phyloP scores from a whole-genome alignment of 2,797 vertebrate genomes.

The Poeciliopsis gracilis region DNA sequence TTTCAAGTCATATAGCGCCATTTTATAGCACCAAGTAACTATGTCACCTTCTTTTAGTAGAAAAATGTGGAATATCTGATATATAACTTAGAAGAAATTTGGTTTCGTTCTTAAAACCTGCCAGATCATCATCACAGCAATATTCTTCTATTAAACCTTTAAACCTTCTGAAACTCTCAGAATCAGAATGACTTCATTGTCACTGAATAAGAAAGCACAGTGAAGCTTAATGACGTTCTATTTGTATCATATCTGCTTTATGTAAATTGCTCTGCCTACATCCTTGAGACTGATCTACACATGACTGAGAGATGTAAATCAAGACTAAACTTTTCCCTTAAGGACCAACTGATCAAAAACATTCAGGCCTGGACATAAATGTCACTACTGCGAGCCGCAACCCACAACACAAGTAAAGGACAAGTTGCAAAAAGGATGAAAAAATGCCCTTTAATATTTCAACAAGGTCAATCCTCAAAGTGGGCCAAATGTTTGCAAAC shows the following conservation, averaged over 20 bases:
- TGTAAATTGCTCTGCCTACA: background rate
- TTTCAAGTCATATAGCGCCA: too few species aligned
- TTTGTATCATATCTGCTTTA: background rate
- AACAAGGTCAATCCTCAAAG: conserved; percentile 3
- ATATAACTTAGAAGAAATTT: too few species aligned
- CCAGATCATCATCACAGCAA: too few species aligned
- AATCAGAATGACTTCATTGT: too few species aligned
- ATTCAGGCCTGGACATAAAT: background rate
- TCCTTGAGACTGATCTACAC: background rate
- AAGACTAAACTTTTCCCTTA: background rate
- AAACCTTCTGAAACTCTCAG: background rate
- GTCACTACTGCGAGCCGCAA: background rate
- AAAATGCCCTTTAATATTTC: background rate
- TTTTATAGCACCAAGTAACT: too few species aligned
- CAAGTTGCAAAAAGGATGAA: background rate
- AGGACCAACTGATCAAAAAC: background rate
- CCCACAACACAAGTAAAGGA: background rate
- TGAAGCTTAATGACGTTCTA: background rate
- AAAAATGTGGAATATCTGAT: too few species aligned
- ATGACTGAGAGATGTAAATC: background rate
- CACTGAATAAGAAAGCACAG: too few species aligned
- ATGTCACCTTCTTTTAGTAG: too few species aligned
- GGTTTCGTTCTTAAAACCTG: too few species aligned
- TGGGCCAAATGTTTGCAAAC: conserved; percentile 11
- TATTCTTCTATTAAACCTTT: too few species aligned